Evolutionary conservation across 2,888 invertebrate species (phyloP).

Genomic region (Volucella inanis): DNA sequence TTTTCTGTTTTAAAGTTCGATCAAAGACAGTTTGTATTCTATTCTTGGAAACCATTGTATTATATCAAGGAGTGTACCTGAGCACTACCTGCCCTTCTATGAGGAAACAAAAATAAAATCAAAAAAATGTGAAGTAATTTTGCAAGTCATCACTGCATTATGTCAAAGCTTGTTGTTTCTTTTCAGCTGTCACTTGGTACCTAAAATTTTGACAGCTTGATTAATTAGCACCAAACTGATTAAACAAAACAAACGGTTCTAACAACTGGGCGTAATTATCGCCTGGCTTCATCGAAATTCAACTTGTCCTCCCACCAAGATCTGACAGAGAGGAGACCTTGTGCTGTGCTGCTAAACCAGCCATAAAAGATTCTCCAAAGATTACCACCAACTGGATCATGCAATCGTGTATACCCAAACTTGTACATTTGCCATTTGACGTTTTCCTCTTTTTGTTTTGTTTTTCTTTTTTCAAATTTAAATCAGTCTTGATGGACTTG

Average conservation of each 20-base stretch:
- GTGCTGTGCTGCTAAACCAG: slow-evolving; percentile 22
- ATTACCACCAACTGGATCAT: slow-evolving; percentile 59
- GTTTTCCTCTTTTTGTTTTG: no score
- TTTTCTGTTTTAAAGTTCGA: no score
- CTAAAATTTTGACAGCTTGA: slow-evolving; percentile 45
- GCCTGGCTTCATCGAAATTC: slow-evolving; percentile 23
- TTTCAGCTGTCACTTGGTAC: background rate
- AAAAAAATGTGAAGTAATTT: no score
- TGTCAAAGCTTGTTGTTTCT: background rate
- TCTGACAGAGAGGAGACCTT: slow-evolving; percentile 20
- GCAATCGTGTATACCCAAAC: slow-evolving; percentile 2
- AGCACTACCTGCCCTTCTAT: no score
- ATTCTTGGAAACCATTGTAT: no score
- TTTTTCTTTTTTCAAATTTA: slow-evolving; percentile 13
- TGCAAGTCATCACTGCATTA: no score
- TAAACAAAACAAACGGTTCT: slow-evolving; percentile 29
- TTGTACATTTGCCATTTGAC: no score
- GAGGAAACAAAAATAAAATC: no score
- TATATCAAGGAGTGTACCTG: no score
- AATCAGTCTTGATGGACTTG: slow-evolving; percentile 35
- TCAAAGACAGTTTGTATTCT: no score
- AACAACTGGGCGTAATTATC: slow-evolving; percentile 9
- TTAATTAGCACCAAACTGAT: slow-evolving; percentile 39
- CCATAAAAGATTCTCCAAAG: slow-evolving; percentile 49
- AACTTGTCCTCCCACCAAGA: slow-evolving; percentile 41